Conservation (phyloP, 2,113 vertebrate genomes). For the Herpailurus yagouaroundi region DNA sequence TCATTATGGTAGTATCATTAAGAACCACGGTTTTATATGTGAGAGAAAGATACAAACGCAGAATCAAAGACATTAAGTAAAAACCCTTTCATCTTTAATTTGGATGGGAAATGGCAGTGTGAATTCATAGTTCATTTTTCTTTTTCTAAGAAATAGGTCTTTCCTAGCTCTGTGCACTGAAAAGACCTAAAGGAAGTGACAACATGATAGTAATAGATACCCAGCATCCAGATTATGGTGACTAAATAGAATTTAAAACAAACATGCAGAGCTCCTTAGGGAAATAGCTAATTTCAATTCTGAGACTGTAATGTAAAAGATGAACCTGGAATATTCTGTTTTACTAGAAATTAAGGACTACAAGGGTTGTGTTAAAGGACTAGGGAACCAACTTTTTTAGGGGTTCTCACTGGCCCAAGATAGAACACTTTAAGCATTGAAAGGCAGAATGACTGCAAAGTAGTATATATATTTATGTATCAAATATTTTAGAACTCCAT, state of each 20-base stretch:
- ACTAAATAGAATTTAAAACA: constrained; percentile 59
- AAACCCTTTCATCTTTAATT: constrained; percentile 49
- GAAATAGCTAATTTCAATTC: constrained; percentile 24
- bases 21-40: constrained; percentile 48
- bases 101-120: constrained; percentile 29
- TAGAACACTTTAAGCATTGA: neutral
- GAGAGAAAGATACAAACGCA: constrained; percentile 36
- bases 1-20: constrained; percentile 51
- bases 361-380: neutral
- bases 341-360: constrained; percentile 24
- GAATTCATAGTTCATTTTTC: constrained; percentile 57
- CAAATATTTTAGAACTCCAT: constrained; percentile 19
- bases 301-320: constrained; percentile 11
- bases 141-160: constrained; percentile 32
- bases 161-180: constrained; percentile 11
- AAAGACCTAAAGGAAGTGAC: constrained; percentile 53
- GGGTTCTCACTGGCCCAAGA: neutral
- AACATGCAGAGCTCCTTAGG: constrained; percentile 29
- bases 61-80: constrained; percentile 53
- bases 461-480: neutral
- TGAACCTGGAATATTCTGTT: constrained; percentile 16
- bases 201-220: constrained; percentile 14
- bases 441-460: constrained; percentile 1
- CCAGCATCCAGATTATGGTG: neutral
- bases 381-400: constrained; percentile 19